These are phyloP conservation scores for Apodemia mormo DNA, from an alignment of 2,888 invertebrate species.

Conservation along the genomic window DNA sequence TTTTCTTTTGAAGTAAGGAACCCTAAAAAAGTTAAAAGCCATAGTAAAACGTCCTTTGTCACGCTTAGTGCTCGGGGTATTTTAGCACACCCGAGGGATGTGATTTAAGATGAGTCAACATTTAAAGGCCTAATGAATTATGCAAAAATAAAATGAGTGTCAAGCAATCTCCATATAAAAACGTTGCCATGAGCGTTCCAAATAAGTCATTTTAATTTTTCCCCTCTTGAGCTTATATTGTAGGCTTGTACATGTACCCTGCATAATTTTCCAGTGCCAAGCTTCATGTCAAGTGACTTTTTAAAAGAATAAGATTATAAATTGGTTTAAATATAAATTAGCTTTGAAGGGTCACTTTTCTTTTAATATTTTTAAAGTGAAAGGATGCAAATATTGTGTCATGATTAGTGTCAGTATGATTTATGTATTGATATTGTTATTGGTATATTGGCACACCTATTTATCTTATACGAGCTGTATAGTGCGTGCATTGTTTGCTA, in stretches of 20 bases:
- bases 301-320: background rate
- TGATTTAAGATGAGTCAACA: conserved; percentile 37
- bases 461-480: no score
- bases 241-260: conserved; percentile 26
- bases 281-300: conserved; percentile 6
- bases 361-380: background rate
- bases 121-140: conserved; percentile 39
- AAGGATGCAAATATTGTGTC: no score
- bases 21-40: background rate
- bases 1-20: no score
- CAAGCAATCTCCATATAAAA: conserved; percentile 37
- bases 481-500: no score
- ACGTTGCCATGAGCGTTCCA: conserved; percentile 33
- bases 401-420: no score
- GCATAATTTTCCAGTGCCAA: conserved; percentile 23
- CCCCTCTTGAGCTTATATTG: conserved; percentile 26
- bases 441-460: no score
- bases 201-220: conserved; percentile 38
- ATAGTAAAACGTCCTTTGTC: background rate
- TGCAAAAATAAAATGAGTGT: conserved; percentile 41
- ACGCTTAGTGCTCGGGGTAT: background rate
- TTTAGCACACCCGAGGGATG: conserved; percentile 30
- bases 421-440: no score
- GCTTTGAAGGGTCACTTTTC: background rate
- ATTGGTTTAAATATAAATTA: background rate